These are phyloP conservation scores for Naso thynnoides DNA, from an alignment of 2,797 vertebrate species.

Conservation along the genomic window DNA sequence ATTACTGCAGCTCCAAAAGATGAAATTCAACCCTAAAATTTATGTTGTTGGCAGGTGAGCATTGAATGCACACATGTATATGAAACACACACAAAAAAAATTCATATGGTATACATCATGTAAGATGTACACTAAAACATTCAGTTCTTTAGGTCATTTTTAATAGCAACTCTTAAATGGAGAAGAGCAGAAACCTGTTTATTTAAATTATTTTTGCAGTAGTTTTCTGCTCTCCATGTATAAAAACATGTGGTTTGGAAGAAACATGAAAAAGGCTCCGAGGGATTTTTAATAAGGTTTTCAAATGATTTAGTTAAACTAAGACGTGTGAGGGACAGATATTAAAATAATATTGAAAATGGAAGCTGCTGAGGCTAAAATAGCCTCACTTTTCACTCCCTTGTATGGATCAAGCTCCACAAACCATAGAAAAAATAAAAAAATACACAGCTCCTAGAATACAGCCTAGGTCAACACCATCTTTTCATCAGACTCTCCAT, in stretches of 20 bases:
- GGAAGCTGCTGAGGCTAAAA: not conserved
- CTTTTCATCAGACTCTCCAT: not conserved
- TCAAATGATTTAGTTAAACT: not conserved
- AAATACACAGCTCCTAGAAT: not conserved
- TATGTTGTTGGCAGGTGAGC: not conserved
- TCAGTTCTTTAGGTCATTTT: not conserved
- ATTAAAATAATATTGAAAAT: not conserved
- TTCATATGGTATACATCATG: not conserved
- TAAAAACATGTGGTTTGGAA: not conserved
- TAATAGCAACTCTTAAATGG: not conserved
- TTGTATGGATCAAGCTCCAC: not conserved
- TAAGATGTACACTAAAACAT: not conserved
- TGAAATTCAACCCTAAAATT: conserved; percentile 4
- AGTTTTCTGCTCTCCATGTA: too few species aligned
- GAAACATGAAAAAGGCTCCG: not conserved
- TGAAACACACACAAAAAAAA: not conserved
- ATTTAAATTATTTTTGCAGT: not conserved
- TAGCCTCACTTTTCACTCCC: not conserved
- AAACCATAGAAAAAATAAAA: not conserved
- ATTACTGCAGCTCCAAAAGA: not conserved
- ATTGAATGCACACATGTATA: not conserved
- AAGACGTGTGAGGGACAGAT: not conserved
- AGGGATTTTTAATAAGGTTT: not conserved
- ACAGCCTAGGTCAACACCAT: not conserved
- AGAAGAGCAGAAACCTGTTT: not conserved